Evolutionary conservation across 1,140 invertebrate genomes (phyloP).

Genomic region (Pteromalus puparum): DNA sequence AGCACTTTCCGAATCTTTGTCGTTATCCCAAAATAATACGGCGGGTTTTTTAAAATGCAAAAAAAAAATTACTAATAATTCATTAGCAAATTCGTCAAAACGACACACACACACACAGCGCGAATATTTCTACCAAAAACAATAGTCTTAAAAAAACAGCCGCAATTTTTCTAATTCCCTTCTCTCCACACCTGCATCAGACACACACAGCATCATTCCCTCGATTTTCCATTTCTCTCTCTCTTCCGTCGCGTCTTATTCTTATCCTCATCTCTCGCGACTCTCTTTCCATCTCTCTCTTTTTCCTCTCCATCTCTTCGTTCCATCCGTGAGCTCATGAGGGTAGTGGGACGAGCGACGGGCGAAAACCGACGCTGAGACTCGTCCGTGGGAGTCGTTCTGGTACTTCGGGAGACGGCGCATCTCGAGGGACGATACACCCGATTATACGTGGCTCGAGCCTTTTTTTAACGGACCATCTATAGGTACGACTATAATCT

Average conservation of each 20-base stretch:
- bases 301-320: background rate
- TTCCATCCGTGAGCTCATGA: slow-evolving; percentile 26
- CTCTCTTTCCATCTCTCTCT: background rate
- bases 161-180: background rate
- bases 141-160: too few relatives aligned
- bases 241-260: slow-evolving; percentile 1
- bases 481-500: background rate
- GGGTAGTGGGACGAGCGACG: slow-evolving; percentile 57
- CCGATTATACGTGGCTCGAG: background rate
- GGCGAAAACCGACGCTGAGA: slow-evolving; percentile 61
- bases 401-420: slow-evolving; percentile 68
- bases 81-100: too few relatives aligned
- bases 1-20: background rate
- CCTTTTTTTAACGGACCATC: background rate
- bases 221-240: background rate
- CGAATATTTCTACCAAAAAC: too few relatives aligned
- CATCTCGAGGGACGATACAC: slow-evolving; percentile 57
- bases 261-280: background rate
- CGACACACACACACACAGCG: too few relatives aligned
- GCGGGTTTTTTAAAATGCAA: too few relatives aligned
- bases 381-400: slow-evolving; percentile 66
- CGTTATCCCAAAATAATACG: background rate
- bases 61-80: too few relatives aligned
- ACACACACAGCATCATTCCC: too few relatives aligned
- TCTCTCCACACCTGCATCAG: background rate